phyloP scores from a whole-genome alignment of 2,797 vertebrate species.

The Enteromius unitaeniatus region DNA sequence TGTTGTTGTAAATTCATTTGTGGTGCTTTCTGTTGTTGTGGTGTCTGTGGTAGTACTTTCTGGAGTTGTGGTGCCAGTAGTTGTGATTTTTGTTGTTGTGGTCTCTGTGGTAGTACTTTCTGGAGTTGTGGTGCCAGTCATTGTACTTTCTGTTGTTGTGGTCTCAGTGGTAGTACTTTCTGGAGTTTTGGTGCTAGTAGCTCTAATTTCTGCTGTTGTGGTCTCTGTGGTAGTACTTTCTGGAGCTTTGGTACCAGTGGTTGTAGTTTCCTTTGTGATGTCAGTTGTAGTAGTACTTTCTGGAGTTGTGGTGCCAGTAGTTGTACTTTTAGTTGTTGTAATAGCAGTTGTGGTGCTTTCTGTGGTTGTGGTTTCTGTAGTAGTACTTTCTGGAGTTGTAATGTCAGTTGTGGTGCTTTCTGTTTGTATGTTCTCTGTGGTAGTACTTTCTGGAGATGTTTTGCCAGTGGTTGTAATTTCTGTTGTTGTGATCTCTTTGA shows the following conservation, averaged over 20 bases:
- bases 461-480: background rate
- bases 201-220: background rate
- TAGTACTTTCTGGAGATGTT: background rate
- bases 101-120: background rate
- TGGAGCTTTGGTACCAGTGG: accelerated
- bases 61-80: background rate
- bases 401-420: background rate
- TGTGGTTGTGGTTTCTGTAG: background rate
- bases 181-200: accelerated
- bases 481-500: no score
- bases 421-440: background rate
- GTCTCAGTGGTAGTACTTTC: accelerated
- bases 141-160: background rate
- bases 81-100: background rate
- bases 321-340: no score
- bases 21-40: background rate
- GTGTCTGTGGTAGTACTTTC: background rate
- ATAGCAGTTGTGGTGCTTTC: no score
- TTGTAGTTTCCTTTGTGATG: no score
- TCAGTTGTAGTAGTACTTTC: no score
- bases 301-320: no score
- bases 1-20: background rate
- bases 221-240: accelerated
- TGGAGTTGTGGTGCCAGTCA: accelerated
- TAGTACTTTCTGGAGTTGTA: background rate